Percentiles rank a stretch among this genome's conserved stretches.
phyloP scores from a whole-genome alignment of 2,113 vertebrate genomes.

The Carassius auratus region DNA sequence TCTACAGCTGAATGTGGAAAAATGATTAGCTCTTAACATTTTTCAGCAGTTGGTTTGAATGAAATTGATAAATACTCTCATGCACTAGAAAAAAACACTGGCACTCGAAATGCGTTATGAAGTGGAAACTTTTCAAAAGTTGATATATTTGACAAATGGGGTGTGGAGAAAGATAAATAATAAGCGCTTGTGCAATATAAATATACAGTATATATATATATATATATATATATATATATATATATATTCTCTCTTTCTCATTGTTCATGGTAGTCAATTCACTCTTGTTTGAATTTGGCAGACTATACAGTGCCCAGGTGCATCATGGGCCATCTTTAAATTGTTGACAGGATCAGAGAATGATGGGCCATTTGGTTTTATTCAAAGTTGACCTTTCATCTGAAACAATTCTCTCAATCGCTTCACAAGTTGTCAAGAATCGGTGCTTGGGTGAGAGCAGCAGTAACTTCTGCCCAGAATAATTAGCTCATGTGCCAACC shows the following conservation, averaged over 20 bases:
- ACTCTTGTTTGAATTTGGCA: background rate
- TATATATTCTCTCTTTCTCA: background rate
- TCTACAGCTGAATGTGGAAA: slow-evolving; percentile 4
- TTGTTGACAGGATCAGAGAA: background rate
- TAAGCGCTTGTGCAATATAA: background rate
- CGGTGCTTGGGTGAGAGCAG: slow-evolving; percentile 1
- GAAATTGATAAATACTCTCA: slow-evolving; percentile 44
- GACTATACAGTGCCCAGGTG: background rate
- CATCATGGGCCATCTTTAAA: background rate
- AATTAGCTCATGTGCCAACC: slow-evolving; percentile 29
- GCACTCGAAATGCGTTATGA: slow-evolving; percentile 16
- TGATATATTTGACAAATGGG: slow-evolving; percentile 62
- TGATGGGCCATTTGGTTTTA: background rate
- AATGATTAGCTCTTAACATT: background rate
- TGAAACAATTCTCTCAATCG: background rate
- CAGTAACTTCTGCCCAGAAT: slow-evolving; percentile 2
- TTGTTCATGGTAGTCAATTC: background rate
- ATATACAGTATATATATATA: background rate
- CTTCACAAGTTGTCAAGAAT: slow-evolving; percentile 9
- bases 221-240: too few relatives aligned
- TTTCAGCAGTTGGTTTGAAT: slow-evolving; percentile 20
- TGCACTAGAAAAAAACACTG: slow-evolving; percentile 38
- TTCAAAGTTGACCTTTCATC: slow-evolving; percentile 14
- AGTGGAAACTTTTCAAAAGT: slow-evolving; percentile 54
- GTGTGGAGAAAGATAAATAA: slow-evolving; percentile 6